These are phyloP conservation scores for Prietella phreatophila DNA, from an alignment of 2,113 vertebrate genomes.

Conservation along the genomic window DNA sequence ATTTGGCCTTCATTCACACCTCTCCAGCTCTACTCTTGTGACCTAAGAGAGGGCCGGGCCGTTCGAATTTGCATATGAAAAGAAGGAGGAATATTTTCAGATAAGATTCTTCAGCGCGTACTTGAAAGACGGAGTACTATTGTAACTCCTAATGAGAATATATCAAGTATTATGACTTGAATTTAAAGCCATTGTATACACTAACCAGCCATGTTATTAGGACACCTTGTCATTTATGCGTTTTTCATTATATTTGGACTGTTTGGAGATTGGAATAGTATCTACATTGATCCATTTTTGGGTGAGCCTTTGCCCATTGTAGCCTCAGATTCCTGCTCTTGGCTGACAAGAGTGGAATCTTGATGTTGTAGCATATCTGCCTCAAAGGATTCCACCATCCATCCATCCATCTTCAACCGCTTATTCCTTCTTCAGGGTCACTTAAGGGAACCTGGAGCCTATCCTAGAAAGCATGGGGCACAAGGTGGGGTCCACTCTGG, in stretches of 20 bases:
- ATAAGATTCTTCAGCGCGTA: not conserved
- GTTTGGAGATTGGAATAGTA: not conserved
- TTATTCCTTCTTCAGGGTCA: no score
- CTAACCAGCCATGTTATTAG: not conserved
- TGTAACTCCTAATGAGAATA: not conserved
- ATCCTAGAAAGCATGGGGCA: no score
- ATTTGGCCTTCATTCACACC: conserved; percentile 31
- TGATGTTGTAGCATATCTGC: not conserved
- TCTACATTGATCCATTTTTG: not conserved
- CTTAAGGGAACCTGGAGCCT: no score
- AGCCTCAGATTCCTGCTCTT: not conserved
- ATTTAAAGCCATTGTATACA: not conserved
- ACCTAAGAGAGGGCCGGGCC: not conserved
- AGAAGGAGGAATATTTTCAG: not conserved
- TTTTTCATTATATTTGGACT: not conserved
- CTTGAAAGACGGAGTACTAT: not conserved
- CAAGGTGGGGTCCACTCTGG: no score
- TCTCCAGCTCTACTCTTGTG: not conserved
- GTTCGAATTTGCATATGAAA: not conserved
- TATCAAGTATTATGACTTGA: no score
- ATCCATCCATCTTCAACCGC: no score
- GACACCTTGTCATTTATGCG: not conserved
- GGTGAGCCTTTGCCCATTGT: not conserved
- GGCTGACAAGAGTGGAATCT: not conserved
- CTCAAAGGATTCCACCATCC: no score